A percentile compares a stretch with the other conserved stretches of the same genome.
Evolutionary conservation across 2,113 vertebrate species (phyloP).

Genomic region (Corythornis vintsioides): DNA sequence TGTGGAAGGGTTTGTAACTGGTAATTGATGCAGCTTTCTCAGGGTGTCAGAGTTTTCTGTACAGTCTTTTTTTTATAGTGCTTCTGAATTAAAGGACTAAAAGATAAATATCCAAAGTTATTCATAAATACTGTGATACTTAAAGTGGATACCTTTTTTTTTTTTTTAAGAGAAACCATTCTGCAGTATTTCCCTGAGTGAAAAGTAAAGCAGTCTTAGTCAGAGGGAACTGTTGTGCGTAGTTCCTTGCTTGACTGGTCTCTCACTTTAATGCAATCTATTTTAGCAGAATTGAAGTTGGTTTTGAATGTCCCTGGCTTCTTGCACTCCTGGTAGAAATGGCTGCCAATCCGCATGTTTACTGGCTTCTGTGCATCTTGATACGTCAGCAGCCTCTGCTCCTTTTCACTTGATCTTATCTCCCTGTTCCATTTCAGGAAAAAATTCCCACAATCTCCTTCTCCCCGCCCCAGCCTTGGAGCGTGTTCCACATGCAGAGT

Average conservation of each 20-base stretch:
- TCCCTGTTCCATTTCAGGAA: conserved; percentile 12
- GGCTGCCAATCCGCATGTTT: background rate
- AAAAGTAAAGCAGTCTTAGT: background rate
- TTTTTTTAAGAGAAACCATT: background rate
- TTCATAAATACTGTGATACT: background rate
- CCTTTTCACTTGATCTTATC: conserved; percentile 25
- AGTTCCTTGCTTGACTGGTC: background rate
- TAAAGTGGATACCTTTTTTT: background rate
- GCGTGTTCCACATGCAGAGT: background rate
- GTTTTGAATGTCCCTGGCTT: background rate
- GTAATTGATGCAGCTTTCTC: background rate
- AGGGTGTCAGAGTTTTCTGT: background rate
- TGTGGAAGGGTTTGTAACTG: background rate
- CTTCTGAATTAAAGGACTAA: background rate
- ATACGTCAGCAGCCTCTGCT: conserved; percentile 1
- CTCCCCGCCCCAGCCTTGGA: background rate
- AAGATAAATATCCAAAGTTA: background rate
- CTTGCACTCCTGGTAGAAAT: background rate
- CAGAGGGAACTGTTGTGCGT: background rate
- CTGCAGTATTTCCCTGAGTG: background rate
- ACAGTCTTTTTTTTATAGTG: background rate
- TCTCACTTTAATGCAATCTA: background rate
- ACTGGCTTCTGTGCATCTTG: background rate
- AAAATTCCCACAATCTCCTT: background rate
- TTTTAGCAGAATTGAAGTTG: background rate